Evolutionary conservation across 1,140 invertebrate species (phyloP).

Genomic region (Venturia canescens): DNA sequence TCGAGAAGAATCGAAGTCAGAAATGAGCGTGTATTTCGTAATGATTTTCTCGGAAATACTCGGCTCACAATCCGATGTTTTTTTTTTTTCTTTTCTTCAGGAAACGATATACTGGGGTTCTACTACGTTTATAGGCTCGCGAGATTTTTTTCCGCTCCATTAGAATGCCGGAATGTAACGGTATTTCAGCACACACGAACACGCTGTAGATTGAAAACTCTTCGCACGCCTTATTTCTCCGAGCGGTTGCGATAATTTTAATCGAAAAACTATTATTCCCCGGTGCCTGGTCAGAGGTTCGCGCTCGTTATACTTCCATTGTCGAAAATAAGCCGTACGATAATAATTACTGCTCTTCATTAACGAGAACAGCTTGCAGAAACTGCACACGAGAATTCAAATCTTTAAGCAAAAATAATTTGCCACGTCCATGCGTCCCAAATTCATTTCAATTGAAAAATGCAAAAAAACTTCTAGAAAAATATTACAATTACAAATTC

Average conservation of each 20-base stretch:
- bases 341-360: background rate
- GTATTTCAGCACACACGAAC: background rate
- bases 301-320: background rate
- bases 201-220: background rate
- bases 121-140: background rate
- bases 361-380: no score
- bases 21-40: no score
- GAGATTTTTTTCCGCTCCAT: background rate
- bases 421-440: no score
- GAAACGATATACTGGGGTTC: background rate
- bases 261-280: background rate
- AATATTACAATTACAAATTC: background rate
- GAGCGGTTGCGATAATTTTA: background rate
- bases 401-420: no score
- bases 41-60: no score
- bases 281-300: background rate
- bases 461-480: background rate
- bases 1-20: no score
- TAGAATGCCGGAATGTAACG: slow-evolving; percentile 1
- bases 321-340: background rate
- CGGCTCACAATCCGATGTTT: no score
- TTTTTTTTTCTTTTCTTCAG: no score
- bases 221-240: background rate
- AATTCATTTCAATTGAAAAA: no score
- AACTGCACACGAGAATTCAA: background rate